Conservation (phyloP, 23 tunicate genomes). For the Styela clava region DNA sequence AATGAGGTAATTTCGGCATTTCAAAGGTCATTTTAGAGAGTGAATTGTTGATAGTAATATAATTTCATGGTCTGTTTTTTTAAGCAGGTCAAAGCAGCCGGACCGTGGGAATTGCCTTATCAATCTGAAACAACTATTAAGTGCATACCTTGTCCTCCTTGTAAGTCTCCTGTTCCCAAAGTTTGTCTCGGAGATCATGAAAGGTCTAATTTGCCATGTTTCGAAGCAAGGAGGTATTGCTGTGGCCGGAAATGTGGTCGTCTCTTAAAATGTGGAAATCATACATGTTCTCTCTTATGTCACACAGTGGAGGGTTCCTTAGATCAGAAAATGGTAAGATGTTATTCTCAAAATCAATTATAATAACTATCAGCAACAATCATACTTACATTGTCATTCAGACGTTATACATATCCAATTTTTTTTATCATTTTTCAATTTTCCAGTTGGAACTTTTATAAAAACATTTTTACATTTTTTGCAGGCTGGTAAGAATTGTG, state of each 20-base stretch:
- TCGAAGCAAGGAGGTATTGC: slow-evolving; percentile 46
- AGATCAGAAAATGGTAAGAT: not conserved
- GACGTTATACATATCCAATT: too few species aligned
- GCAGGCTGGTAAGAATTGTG: slow-evolving; percentile 70
- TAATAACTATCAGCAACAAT: too few species aligned
- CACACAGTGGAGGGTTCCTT: slow-evolving; percentile 50
- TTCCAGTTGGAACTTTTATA: not conserved
- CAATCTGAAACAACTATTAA: slow-evolving; percentile 25
- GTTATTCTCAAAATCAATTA: not conserved
- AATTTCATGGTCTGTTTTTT: too few species aligned
- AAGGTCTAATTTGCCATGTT: slow-evolving; percentile 42
- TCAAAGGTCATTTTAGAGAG: too few species aligned
- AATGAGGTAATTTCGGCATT: slow-evolving; percentile 71
- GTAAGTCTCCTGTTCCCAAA: slow-evolving; percentile 47
- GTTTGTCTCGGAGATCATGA: slow-evolving; percentile 74
- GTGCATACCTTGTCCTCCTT: slow-evolving; percentile 73
- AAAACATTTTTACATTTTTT: not conserved
- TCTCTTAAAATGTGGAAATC: slow-evolving; percentile 57
- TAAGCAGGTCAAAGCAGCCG: slow-evolving; percentile 38
- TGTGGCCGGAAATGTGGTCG: slow-evolving; percentile 79
- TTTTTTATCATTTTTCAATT: slow-evolving; percentile 8
- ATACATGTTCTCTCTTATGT: slow-evolving; percentile 51
- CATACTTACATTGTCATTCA: not conserved
- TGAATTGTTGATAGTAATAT: too few species aligned
- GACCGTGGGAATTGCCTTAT: slow-evolving; percentile 81